Evolutionary conservation across 2,113 vertebrate species (phyloP).

Genomic region (Sorex araneus): DNA sequence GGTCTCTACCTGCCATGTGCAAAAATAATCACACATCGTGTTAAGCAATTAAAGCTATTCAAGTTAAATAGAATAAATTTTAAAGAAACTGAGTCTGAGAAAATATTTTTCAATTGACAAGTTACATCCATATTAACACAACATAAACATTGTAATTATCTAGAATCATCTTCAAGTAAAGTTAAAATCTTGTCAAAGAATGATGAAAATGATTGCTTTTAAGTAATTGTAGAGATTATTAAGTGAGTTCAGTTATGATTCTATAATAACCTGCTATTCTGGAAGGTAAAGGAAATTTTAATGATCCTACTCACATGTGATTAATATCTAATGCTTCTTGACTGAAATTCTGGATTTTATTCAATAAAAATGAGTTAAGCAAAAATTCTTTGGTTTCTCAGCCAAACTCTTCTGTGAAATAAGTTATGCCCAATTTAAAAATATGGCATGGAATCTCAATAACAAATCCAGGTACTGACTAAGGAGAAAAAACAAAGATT

Average conservation of each 20-base stretch:
- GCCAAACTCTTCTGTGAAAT: slow-evolving; percentile 85
- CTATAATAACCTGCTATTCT: slow-evolving; percentile 86
- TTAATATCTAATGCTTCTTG: slow-evolving; percentile 87
- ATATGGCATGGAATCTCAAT: slow-evolving; percentile 84
- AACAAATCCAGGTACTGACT: slow-evolving; percentile 83
- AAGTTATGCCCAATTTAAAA: slow-evolving; percentile 86
- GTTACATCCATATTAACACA: slow-evolving; percentile 85
- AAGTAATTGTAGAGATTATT: slow-evolving; percentile 88
- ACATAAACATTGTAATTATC: slow-evolving; percentile 81
- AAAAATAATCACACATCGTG: slow-evolving; percentile 48
- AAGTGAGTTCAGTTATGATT: slow-evolving; percentile 87
- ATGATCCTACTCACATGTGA: slow-evolving; percentile 87
- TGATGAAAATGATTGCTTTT: slow-evolving; percentile 88
- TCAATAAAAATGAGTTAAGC: slow-evolving; percentile 89
- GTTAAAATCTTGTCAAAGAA: slow-evolving; percentile 84
- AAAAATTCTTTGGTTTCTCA: slow-evolving; percentile 85
- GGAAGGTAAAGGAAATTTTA: slow-evolving; percentile 88
- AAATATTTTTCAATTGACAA: slow-evolving; percentile 80
- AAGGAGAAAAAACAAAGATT: slow-evolving; percentile 78
- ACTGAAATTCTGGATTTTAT: slow-evolving; percentile 87
- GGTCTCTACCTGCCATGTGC: slow-evolving; percentile 72
- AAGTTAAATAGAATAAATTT: slow-evolving; percentile 81
- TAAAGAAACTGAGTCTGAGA: slow-evolving; percentile 72
- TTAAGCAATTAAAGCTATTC: slow-evolving; percentile 84
- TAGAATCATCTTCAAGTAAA: slow-evolving; percentile 80